Base-by-base conservation (phyloP, 2,113 vertebrate species). In the Motacilla tschutschensis region DNA sequence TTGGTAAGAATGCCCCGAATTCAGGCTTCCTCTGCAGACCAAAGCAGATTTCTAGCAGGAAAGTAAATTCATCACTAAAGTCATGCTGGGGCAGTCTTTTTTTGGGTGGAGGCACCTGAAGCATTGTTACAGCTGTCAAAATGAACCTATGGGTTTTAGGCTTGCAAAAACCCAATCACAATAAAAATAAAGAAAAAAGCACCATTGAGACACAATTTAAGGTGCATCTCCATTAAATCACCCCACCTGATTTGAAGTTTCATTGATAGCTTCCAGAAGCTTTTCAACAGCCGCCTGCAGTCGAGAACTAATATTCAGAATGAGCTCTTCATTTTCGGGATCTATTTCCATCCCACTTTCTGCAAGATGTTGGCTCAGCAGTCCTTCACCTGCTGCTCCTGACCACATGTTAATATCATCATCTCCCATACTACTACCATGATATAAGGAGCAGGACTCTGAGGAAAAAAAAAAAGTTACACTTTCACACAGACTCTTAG, bases 231-330 rank as follows among this genome's bases (percentile, higher is more conserved):
- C 64, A 26, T 65, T 64, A 83, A 53, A 44, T 41, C 76, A 70
- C 2, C 22, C 46, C 98, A 99, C 99, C 99, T 99, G 98, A 95
- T 96, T 95, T 44, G 96, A 98, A 21, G 98, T 98, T 93, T 98
- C 98, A 47, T 83, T 98, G 92, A 99, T 99, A 84, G 98, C 96
- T 96, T 98, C 97, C 53, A 99, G 88, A 83, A 99, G 98, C 90
- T 98, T 99, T 95, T 98, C 98, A 92, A 99, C 97, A 50, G 98
- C 98, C 0, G 95, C 97, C 46, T 99, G 99, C 33, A 99, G 97
- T 59, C 98, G 98, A 90, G 96, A 92, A 91, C 98, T 98, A 91
- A 99, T 96, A 75, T 96, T 97, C 87, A 98, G 93, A 74, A 99
- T 43, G 41, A 97, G 92, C 54, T 98, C 98, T 94, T 98, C 98